These are phyloP conservation scores for Dufourea novaeangliae DNA, from an alignment of 1,140 invertebrate species.

Conservation along the genomic window DNA sequence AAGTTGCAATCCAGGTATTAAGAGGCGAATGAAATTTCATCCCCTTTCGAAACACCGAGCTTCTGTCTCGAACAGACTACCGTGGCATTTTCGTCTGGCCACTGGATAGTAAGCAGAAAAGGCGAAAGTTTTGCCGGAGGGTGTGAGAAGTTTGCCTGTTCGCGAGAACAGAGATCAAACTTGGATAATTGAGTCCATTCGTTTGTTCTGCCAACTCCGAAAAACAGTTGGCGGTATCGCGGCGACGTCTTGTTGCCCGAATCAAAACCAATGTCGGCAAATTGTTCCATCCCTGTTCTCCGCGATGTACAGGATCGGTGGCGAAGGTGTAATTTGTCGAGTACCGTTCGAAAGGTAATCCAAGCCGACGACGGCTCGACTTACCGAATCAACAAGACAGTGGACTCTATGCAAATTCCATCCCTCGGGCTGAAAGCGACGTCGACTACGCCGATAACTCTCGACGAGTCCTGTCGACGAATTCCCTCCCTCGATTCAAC, in stretches of 20 bases:
- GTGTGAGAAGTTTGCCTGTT: not conserved
- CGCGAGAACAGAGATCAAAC: not conserved
- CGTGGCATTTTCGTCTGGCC: not conserved
- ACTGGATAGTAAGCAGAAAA: not conserved
- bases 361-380: conserved; percentile 13
- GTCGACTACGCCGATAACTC: conserved; percentile 52
- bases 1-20: not conserved
- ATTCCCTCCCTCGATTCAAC: conserved; percentile 4
- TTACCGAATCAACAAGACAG: conserved; percentile 51
- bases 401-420: conserved; percentile 57
- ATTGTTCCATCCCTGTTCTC: not conserved
- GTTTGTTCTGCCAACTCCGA: not conserved
- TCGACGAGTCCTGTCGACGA: conserved; percentile 57
- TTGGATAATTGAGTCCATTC: not conserved
- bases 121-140: not conserved
- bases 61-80: not conserved
- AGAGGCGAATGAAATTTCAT: conserved; percentile 12
- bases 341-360: conserved; percentile 1
- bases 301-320: not conserved
- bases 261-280: not conserved
- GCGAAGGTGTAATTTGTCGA: conserved; percentile 8
- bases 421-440: conserved; percentile 41
- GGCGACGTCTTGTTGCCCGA: not conserved
- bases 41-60: not conserved
- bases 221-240: too few relatives aligned